Base-by-base conservation (phyloP, 2,888 invertebrate genomes). In the Toxonevra muliebris region DNA sequence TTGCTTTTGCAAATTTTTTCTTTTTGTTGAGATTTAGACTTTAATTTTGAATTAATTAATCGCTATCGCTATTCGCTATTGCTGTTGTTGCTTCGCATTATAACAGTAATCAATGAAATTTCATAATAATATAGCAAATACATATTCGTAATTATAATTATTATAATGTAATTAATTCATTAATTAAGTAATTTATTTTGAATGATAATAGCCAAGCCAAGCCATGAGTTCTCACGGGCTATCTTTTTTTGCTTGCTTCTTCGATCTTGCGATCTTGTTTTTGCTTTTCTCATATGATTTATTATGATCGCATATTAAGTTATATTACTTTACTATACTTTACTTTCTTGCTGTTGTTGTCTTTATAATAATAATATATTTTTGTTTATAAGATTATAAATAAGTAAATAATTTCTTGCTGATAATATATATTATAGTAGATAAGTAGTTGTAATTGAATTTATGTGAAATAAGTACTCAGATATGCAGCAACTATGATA, bases 401-500 rank as follows among this genome's bases (percentile, higher is more conserved):
- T 54, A 55, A 13, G 13, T 48, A 48, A 13, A 15, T 48, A 13
- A 40, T 30, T n/a, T n/a, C 19, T 53, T 53, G 53, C 17, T 53
- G 19, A 5, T 52, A n/a, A n/a, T 52, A 13, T 11, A 15, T 48
- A 1, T 48, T n/a, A 48, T 48, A n/a, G 48, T 48, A 48, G 48
- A 15, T 30, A 30, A 30, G 30, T 30, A 48, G 11, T 48, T 48
- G 19, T 64, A 65, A 65, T 81, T 79, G 77, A 76, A 82, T 87
- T 88, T 88, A 89, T 86, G 87, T 84, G 86, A 89, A 86, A 86
- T 86, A 86, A 85, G 87, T 88, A 85, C 87, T 88, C 84, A 90
- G 87, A 87, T 90, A 90, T 85, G 91, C 88, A 82, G 92, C 91
- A 86, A 93, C 88, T 85, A 93, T 91, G 87, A 93, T 88, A 86